Evolutionary conservation across 2,888 invertebrate genomes (phyloP).

Genomic region (Thereva unica): DNA sequence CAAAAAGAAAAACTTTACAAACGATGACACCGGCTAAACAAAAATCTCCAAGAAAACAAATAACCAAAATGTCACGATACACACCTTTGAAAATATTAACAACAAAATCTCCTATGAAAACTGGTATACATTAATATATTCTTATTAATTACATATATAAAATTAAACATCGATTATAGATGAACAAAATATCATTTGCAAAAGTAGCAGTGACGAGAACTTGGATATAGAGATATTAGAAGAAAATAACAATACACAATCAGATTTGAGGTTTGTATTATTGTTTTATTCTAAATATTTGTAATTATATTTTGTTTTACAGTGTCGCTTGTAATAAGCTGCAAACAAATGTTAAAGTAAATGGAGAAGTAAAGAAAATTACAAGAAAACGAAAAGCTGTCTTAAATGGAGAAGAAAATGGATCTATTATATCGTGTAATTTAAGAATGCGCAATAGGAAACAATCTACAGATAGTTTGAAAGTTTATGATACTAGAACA

Average conservation of each 20-base stretch:
- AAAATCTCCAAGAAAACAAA: conserved; percentile 1
- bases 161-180: too few relatives aligned
- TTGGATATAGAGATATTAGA: too few relatives aligned
- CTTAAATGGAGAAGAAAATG: not conserved
- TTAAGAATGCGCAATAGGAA: not conserved
- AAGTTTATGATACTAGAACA: not conserved
- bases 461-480: not conserved
- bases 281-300: too few relatives aligned
- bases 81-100: conserved; percentile 14
- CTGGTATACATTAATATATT: not conserved
- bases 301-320: too few relatives aligned
- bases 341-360: not conserved
- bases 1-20: not conserved
- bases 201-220: too few relatives aligned
- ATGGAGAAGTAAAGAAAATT: not conserved
- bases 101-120: conserved; percentile 14
- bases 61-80: not conserved
- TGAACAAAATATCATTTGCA: too few relatives aligned
- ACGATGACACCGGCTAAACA: not conserved
- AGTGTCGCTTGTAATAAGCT: not conserved
- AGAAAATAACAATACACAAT: too few relatives aligned
- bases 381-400: not conserved
- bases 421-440: not conserved
- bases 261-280: too few relatives aligned
- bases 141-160: not conserved